Conservation (phyloP, 23 tunicate genomes). For the Trididemnum nubilum region DNA sequence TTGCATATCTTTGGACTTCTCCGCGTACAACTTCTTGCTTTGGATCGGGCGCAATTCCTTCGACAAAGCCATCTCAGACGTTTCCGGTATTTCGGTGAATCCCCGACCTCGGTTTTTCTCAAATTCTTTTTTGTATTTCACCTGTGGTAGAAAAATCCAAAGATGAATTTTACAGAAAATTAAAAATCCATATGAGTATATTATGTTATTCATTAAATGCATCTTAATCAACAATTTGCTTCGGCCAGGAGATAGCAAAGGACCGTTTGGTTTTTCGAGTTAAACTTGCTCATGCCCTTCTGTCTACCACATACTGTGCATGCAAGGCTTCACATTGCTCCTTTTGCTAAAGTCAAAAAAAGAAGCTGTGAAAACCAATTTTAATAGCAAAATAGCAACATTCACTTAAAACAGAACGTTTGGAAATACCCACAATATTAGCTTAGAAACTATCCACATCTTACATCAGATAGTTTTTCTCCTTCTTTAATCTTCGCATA, state of each 20-base stretch:
- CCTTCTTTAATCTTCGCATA: not conserved
- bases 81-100: slow-evolving; percentile 51
- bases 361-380: no score
- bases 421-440: no score
- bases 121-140: slow-evolving; percentile 70
- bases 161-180: not conserved
- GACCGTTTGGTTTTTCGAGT: no score
- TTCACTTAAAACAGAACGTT: no score
- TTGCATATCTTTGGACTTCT: slow-evolving; percentile 60
- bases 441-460: no score
- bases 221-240: no score
- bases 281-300: no score
- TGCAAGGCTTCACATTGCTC: no score
- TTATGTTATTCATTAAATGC: not conserved
- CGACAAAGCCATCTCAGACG: slow-evolving; percentile 81
- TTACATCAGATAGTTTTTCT: slow-evolving; percentile 35
- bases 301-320: no score
- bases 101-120: slow-evolving; percentile 76
- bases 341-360: no score
- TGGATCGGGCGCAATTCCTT: slow-evolving; percentile 57
- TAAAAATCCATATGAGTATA: not conserved
- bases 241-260: no score
- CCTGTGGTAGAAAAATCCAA: slow-evolving; percentile 15
- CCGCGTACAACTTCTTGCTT: slow-evolving; percentile 74
- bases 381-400: no score